Base-by-base conservation (phyloP, 2,888 invertebrate species). In the Lasioglossum malachurum region DNA sequence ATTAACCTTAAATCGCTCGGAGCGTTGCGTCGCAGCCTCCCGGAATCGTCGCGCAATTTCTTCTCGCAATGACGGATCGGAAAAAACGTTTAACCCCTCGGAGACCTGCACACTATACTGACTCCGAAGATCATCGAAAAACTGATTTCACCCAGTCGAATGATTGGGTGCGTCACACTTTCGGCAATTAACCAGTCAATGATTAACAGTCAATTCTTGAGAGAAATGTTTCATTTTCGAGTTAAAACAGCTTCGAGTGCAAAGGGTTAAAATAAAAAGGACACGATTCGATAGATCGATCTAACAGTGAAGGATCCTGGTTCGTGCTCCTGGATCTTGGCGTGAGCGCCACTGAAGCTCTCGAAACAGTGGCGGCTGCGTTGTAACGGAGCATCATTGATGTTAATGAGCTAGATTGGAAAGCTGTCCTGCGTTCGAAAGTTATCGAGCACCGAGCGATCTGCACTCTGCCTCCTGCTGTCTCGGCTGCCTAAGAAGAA, bases 361-460 rank as follows among this genome's bases (percentile, higher is more conserved):
- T 84, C 80, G 78, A 86, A 10, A 27, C 75, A 12, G 49, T 46
- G 73, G 16, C 72, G 72, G 73, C 80, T 80, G 83, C 84, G 86
- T 88, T 89, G 88, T 85, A 90, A 91, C 88, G 87, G 89, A 92
- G 91, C 91, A 93, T 93, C 93, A 93, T 93, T 91, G 93, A 93
- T 93, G 93, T 93, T 93, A 94, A 93, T 94, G 92, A 94, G 93
- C 92, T 93, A 91, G 93, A 93, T 93, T 93, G 93, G 93, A 93
- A 94, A 93, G 93, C 93, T 93, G 93, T 93, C 92, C 91, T 88
- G 89, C 90, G 88, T 92, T 92, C 91, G 92, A 92, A 93, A 93
- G 92, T 93, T 93, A 93, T 93, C 87, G 92, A 91, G 91, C 89
- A 85, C 67, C 84, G 85, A 78, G 82, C 78, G 85, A 90, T 85